These are phyloP conservation scores for Melieria crassipennis DNA, from an alignment of 2,888 invertebrate species.

Conservation along the genomic window DNA sequence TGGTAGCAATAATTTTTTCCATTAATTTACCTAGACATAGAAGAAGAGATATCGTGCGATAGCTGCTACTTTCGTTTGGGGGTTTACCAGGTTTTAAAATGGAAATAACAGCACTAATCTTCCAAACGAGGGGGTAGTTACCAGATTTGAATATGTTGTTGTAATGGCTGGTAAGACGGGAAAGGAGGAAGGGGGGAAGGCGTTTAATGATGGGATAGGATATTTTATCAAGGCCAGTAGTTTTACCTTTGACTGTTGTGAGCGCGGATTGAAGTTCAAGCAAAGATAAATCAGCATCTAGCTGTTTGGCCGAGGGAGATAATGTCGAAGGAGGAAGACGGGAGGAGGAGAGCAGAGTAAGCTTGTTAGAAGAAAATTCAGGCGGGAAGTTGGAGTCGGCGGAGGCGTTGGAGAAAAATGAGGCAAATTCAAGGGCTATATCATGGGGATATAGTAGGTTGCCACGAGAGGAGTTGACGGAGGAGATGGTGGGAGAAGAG, in stretches of 20 bases:
- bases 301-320: too few species aligned
- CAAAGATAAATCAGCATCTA: too few species aligned
- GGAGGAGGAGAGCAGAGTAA: neutral
- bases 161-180: neutral
- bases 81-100: constrained; percentile 5
- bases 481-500: neutral
- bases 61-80: neutral
- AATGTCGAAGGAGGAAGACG: neutral
- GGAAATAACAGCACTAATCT: neutral
- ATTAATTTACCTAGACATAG: neutral
- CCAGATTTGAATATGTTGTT: neutral
- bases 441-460: constrained; percentile 14
- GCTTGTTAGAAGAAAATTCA: neutral
- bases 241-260: neutral
- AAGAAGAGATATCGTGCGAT: neutral
- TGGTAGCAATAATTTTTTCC: constrained; percentile 8
- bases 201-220: constrained; percentile 11
- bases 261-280: too few species aligned
- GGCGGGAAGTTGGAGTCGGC: neutral
- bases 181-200: neutral
- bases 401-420: neutral
- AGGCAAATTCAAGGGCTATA: constrained; percentile 6
- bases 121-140: neutral
- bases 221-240: neutral
- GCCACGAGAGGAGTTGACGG: neutral